Evolutionary conservation across 2,113 vertebrate genomes (phyloP), one percentile per base, ranked within the genome.

Genomic region (Aegotheles bennettii): DNA sequence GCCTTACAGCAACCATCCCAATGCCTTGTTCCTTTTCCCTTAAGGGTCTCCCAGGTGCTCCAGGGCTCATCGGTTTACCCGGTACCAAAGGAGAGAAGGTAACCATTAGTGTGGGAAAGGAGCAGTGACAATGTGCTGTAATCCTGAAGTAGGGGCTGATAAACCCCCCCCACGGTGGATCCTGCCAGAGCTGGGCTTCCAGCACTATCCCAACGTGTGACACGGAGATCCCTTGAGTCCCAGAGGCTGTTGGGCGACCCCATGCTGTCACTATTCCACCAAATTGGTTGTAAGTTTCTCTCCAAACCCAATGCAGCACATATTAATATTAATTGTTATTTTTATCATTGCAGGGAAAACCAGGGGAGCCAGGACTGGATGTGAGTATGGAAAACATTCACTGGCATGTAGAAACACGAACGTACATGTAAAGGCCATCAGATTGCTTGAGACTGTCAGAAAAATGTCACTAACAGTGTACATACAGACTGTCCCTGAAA

Each of bases 11-110:
- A 68, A 5, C 35, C 3, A 21, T 33, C 48, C 42, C 6, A 45
- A 70, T 31, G 14, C 63, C 59, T 80, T 67, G 33, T 59, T 93
- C 61, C 61, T 36, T 47, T 42, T 57, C 11, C 31, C 80, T 75
- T 71, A 40, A 98, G 98, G 97, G 97, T 23, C 95, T 97, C 51
- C 90, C 93, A 1, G 97, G 98, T 17, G 88, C 97, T 6, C 97
- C 97, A 13, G 99, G 99, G 70, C 98, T 99, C 78, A 98, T 99
- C 40, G 99, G 99, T 36, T 98, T 99, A 64, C 99, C 99, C 23
- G 99, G 99, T 67, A 98, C 98, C 70, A 99, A 99, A 97, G 99
- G 99, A 96, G 99, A 99, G 65, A 99, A 99, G 98, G 99, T 99
- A 98, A 96, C 23, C 3, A 8, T 2, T 0, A 5, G 31, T 31